Evolutionary conservation across 1,140 invertebrate species (phyloP).

Genomic region (Aricia agestis): DNA sequence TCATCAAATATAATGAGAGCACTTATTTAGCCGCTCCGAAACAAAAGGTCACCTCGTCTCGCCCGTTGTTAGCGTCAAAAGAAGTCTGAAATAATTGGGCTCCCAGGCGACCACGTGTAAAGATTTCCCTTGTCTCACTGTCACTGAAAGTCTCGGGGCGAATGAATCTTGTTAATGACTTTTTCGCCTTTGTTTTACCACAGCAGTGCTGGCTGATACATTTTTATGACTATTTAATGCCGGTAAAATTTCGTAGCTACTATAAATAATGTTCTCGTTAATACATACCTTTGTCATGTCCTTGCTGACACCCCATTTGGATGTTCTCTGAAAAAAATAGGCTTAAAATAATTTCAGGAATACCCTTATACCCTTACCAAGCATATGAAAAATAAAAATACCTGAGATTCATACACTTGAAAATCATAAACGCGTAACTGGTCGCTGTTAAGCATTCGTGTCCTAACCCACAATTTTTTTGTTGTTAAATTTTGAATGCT

Average conservation of each 20-base stretch:
- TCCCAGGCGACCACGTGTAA: slow-evolving; percentile 2
- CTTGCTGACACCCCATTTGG: slow-evolving; percentile 50
- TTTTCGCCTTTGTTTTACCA: not conserved
- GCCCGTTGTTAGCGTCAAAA: slow-evolving; percentile 19
- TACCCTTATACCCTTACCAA: not conserved
- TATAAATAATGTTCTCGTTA: too few relatives aligned
- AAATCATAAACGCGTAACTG: too few relatives aligned
- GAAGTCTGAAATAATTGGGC: slow-evolving; percentile 24
- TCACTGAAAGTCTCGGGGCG: not conserved
- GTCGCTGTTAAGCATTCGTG: too few relatives aligned
- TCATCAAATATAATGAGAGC: not conserved
- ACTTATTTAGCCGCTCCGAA: not conserved
- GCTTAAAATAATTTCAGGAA: not conserved
- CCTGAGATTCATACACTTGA: too few relatives aligned
- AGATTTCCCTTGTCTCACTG: not conserved
- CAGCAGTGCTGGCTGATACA: not conserved
- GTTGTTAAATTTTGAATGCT: too few relatives aligned
- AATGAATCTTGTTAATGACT: not conserved
- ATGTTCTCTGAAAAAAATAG: slow-evolving; percentile 43
- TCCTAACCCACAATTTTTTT: too few relatives aligned
- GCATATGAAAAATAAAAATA: not conserved
- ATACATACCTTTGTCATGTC: slow-evolving; percentile 49
- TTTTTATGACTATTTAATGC: not conserved
- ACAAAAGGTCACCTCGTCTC: not conserved
- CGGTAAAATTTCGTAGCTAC: too few relatives aligned